Conservation (phyloP, 2,888 invertebrate species). For the Acleris literana region DNA sequence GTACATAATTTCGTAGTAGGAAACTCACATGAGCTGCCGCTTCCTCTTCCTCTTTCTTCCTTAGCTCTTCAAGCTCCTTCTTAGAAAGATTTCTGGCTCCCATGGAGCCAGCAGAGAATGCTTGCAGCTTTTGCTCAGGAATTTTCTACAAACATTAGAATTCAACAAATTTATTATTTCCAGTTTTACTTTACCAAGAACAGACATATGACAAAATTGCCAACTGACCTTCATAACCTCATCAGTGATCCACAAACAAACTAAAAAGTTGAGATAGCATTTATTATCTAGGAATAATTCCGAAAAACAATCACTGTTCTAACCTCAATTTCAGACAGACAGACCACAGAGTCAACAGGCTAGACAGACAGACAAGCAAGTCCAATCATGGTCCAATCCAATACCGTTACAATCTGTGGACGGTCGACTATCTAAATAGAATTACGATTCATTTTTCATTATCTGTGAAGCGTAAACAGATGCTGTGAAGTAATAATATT, state of each 20-base stretch:
- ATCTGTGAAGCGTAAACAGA: too few relatives aligned
- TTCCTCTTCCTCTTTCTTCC: slow-evolving; percentile 94
- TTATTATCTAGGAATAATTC: neutral
- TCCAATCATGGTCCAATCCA: too few relatives aligned
- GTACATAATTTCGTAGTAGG: neutral
- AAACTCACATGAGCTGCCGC: slow-evolving; percentile 93
- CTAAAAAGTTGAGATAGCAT: neutral
- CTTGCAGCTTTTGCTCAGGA: slow-evolving; percentile 85
- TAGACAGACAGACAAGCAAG: too few relatives aligned
- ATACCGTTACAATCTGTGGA: too few relatives aligned
- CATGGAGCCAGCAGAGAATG: slow-evolving; percentile 87
- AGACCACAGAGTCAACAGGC: too few relatives aligned
- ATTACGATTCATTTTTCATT: too few relatives aligned
- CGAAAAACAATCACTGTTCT: slow-evolving; percentile 1
- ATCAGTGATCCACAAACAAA: neutral
- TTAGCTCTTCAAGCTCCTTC: slow-evolving; percentile 92
- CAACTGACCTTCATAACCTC: slow-evolving; percentile 28
- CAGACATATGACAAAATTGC: neutral
- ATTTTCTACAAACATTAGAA: slow-evolving; percentile 69
- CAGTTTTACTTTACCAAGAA: slow-evolving; percentile 7
- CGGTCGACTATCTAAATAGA: too few relatives aligned
- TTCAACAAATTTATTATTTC: neutral
- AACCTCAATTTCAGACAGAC: slow-evolving; percentile 5
- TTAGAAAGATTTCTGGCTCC: slow-evolving; percentile 88
- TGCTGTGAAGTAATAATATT: too few relatives aligned